Evolutionary conservation across 2,113 vertebrate species (phyloP).

Genomic region (Arizona elegans): DNA sequence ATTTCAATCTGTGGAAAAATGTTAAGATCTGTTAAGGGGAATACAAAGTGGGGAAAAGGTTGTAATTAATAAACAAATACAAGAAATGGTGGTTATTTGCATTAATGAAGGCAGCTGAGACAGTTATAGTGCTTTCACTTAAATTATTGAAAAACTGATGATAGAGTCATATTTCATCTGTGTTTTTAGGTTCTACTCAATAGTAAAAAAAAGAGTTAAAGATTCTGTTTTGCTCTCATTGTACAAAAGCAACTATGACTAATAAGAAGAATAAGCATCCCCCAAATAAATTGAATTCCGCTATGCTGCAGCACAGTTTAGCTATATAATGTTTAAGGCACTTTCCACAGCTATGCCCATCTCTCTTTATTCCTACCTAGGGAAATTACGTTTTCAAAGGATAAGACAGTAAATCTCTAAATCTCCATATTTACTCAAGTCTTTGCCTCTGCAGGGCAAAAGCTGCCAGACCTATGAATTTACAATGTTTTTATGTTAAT

Average conservation of each 20-base stretch:
- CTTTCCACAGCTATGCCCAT: constrained; percentile 52
- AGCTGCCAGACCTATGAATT: constrained; percentile 70
- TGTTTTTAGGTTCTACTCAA: background rate
- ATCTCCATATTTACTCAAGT: constrained; percentile 73
- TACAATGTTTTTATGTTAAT: constrained; percentile 64
- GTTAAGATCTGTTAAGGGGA: background rate
- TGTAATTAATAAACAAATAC: background rate
- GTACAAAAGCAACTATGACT: background rate
- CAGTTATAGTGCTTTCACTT: background rate
- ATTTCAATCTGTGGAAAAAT: background rate
- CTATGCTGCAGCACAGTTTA: constrained; percentile 50
- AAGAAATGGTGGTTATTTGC: background rate
- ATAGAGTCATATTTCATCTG: background rate
- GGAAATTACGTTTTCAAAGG: constrained; percentile 70
- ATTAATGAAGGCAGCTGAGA: background rate
- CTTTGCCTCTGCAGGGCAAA: constrained; percentile 63
- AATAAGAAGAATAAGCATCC: constrained; percentile 3
- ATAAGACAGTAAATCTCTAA: constrained; percentile 69
- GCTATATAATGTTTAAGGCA: constrained; percentile 57
- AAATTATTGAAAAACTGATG: background rate
- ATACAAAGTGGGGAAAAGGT: background rate
- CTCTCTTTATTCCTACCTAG: constrained; percentile 55
- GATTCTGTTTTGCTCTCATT: background rate
- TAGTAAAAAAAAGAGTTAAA: background rate
- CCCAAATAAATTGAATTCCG: constrained; percentile 43